These are phyloP conservation scores for Pseudochirops corinnae DNA, from an alignment of 2,797 vertebrate genomes.

Conservation along the genomic window DNA sequence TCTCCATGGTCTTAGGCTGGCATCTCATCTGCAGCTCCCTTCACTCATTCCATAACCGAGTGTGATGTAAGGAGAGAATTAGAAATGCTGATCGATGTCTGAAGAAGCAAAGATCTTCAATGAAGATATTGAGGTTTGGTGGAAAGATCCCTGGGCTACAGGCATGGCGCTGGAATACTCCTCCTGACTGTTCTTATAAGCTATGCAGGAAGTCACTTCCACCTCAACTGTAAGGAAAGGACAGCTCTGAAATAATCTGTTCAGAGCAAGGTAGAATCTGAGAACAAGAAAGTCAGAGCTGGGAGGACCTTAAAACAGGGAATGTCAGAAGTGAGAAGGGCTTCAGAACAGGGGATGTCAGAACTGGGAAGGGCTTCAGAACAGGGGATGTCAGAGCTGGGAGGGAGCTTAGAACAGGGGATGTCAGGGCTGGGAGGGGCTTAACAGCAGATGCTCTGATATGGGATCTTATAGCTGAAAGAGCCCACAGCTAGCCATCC, in stretches of 20 bases:
- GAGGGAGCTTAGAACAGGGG: neutral
- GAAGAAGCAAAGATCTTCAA: neutral
- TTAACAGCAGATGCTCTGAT: neutral
- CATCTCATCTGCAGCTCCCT: neutral
- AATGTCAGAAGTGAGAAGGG: neutral
- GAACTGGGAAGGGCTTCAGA: neutral
- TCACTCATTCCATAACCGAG: neutral
- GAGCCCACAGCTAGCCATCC: no score
- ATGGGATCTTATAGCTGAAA: neutral
- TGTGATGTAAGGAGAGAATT: neutral
- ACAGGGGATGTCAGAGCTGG: neutral
- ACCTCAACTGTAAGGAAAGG: neutral
- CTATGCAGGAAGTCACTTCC: neutral
- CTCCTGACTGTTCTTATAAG: neutral
- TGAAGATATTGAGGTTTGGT: neutral
- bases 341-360: neutral
- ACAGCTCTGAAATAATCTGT: neutral
- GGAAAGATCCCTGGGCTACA: neutral
- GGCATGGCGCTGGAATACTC: neutral
- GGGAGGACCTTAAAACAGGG: neutral
- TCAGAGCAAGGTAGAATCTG: neutral
- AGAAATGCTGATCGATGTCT: neutral
- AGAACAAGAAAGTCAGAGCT: no score
- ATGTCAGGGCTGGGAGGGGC: no score
- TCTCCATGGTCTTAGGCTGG: neutral